Evolutionary conservation across 92 coral and sea anemone species (phyloP), one percentile per base, ranked within the genome.

Genomic region (Epizoanthus stellaris): DNA sequence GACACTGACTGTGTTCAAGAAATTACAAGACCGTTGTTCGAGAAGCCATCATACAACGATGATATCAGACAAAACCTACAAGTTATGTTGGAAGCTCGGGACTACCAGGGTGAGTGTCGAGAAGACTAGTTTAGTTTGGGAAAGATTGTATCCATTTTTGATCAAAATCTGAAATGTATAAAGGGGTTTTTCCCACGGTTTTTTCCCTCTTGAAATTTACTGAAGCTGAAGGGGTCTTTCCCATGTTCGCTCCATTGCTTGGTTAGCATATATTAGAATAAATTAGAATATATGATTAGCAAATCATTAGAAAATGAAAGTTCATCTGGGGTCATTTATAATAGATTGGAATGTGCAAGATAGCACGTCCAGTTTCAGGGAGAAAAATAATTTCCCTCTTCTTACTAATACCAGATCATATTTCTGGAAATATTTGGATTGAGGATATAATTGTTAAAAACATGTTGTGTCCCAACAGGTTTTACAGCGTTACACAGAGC

Each of bases 401-500:
- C 30, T 25, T 13, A 25, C 52, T 42, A 34, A 69, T 39, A n/a
- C 43, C n/a, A 69, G 13, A 47, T 69, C 47, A 69, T 38, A 11
- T 69, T 36, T 43, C 15, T 63, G 58, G 21, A 43, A n/a, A n/a
- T n/a, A 43, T 52, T 6, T 67, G 60, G 53, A 49, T 20, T 9
- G 20, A 8, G 42, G 85, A 13, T 80, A 20, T 65, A n/a, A 38
- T n/a, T 74, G 17, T n/a, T n/a, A n/a, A 12, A 19, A 39, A 4
- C 70, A 38, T 60, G 40, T 91, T 11, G 9, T 38, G 25, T 58
- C 54, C 39, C 69, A 52, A 10, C 60, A 97, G 99, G 99, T 3
- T 91, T 93, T 47, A 89, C 99, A 1, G 95, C 99, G 0, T 87
- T 97, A 5, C 98, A 93, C 61, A 77, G 57, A 4, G 99, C 98